Conservation (phyloP, 2,113 vertebrate species). For the Ctenodactylus gundi region DNA sequence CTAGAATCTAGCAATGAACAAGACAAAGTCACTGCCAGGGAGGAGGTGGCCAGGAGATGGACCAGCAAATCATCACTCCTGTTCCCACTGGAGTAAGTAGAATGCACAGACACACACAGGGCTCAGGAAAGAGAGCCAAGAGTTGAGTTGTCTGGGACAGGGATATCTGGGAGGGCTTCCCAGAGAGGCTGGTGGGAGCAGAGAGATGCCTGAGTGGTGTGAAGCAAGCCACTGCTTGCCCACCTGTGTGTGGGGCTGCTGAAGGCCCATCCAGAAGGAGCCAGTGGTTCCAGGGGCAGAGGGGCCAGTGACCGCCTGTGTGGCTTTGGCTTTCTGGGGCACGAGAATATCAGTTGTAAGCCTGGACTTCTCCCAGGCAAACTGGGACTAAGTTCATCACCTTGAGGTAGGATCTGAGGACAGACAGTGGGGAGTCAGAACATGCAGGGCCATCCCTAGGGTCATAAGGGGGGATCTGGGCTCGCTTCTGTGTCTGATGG, state of each 20-base stretch:
- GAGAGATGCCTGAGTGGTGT: not conserved
- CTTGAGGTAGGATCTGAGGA: not conserved
- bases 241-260: not conserved
- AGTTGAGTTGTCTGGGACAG: not conserved
- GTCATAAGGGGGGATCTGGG: rapidly evolving
- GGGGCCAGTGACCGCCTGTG: not conserved
- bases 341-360: rapidly evolving
- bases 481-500: not conserved
- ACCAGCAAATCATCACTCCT: not conserved
- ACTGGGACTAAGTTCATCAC: not conserved
- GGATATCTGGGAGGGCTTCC: not conserved
- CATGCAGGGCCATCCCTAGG: not conserved
- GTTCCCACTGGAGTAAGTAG: not conserved
- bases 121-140: not conserved
- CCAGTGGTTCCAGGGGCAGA: not conserved
- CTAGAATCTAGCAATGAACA: not conserved
- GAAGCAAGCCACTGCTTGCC: not conserved
- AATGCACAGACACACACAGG: rapidly evolving
- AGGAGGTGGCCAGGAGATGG: not conserved
- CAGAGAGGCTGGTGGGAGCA: not conserved
- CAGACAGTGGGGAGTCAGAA: not conserved
- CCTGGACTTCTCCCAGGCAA: not conserved
- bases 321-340: not conserved
- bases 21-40: rapidly evolving
- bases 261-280: rapidly evolving